A percentile compares a stretch with the other conserved stretches of the same genome.
Evolutionary conservation across 2,888 invertebrate species (phyloP).

Genomic region (Nomada hirtipes): DNA sequence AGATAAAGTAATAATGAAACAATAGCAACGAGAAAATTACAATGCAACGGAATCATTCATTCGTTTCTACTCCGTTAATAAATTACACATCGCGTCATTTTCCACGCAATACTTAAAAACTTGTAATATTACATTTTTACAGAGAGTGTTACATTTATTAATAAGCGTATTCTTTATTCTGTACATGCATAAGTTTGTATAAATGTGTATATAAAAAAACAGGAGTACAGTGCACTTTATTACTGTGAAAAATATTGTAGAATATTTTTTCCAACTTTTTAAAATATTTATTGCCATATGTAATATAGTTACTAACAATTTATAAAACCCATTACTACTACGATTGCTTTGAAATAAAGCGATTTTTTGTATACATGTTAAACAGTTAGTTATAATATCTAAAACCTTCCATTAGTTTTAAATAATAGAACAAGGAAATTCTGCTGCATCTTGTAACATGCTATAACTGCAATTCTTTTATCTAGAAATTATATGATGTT

Average conservation of each 20-base stretch:
- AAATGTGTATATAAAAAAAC: constrained; percentile 58
- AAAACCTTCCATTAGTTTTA: constrained; percentile 39
- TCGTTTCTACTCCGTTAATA: constrained; percentile 15
- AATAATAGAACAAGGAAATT: neutral
- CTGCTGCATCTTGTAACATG: neutral
- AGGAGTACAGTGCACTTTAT: constrained; percentile 52
- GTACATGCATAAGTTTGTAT: constrained; percentile 60
- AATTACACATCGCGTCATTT: constrained; percentile 17
- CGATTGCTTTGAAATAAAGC: constrained; percentile 62
- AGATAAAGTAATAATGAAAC: constrained; percentile 14
- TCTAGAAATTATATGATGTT: neutral
- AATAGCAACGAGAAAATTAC: constrained; percentile 32
- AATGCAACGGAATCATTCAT: constrained; percentile 32
- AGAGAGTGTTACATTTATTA: constrained; percentile 44
- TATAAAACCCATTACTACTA: constrained; percentile 52
- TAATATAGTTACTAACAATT: constrained; percentile 52
- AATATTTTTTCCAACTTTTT: constrained; percentile 66
- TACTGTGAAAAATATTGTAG: constrained; percentile 51
- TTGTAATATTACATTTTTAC: constrained; percentile 53
- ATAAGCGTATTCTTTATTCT: constrained; percentile 58
- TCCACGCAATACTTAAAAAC: constrained; percentile 15
- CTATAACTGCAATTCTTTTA: neutral
- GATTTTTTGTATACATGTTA: constrained; percentile 63
- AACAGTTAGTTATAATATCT: constrained; percentile 32
- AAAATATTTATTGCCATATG: constrained; percentile 64